Conservation (phyloP, 2,113 vertebrate species). For the Thunnus maccoyii region DNA sequence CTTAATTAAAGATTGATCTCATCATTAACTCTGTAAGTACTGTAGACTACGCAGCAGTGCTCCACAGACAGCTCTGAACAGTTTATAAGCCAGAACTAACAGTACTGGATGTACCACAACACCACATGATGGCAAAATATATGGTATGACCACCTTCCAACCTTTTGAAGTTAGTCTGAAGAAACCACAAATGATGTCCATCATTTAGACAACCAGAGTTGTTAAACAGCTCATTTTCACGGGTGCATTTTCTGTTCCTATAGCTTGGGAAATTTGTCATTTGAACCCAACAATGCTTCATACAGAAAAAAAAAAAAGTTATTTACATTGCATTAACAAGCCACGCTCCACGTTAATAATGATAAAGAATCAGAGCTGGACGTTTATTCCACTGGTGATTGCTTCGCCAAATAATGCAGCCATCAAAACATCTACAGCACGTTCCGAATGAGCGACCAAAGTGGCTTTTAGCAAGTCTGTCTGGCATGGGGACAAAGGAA, state of each 20-base stretch:
- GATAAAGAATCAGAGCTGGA: neutral
- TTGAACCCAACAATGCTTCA: neutral
- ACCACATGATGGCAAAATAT: neutral
- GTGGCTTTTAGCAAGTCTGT: neutral
- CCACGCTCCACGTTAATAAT: neutral
- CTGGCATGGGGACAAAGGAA: neutral
- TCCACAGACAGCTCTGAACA: neutral
- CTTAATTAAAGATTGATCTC: neutral
- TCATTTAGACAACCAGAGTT: neutral
- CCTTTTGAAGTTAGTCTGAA: neutral
- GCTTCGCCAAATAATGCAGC: neutral
- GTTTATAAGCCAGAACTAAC: neutral
- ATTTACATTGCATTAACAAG: neutral
- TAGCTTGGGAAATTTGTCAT: neutral
- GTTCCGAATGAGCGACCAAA: neutral
- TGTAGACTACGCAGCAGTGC: neutral
- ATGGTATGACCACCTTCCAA: neutral
- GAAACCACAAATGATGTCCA: neutral
- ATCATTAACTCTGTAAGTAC: neutral
- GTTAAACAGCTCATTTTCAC: neutral
- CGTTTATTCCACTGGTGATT: neutral
- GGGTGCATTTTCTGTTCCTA: neutral
- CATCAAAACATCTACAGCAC: neutral
- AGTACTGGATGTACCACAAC: neutral
- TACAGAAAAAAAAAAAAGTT: neutral